Evolutionary conservation across 2,113 vertebrate species (phyloP).

Genomic region (Addax nasomaculatus): DNA sequence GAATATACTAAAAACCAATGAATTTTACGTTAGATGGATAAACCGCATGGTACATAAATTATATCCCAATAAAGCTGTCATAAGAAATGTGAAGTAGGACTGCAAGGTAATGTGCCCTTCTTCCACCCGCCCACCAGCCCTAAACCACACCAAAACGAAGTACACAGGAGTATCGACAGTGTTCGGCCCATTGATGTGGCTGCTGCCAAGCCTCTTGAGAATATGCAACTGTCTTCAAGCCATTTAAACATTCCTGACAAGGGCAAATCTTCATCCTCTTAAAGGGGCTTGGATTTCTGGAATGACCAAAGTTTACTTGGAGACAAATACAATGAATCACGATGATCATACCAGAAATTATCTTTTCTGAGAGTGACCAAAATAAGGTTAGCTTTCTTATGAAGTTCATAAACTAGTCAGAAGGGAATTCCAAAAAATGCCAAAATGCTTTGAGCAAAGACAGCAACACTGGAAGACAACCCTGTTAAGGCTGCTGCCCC

Average conservation of each 20-base stretch:
- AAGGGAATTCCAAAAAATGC: background rate
- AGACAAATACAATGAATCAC: background rate
- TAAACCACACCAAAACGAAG: background rate
- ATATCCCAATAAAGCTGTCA: constrained; percentile 2
- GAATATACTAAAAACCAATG: background rate
- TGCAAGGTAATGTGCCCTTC: background rate
- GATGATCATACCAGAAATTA: background rate
- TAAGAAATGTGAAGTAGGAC: background rate
- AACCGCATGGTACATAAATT: background rate
- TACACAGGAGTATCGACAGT: background rate
- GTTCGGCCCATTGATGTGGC: background rate
- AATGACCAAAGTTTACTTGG: background rate
- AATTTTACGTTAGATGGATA: background rate
- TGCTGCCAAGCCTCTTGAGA: background rate
- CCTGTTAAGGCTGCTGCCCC: background rate
- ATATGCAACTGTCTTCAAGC: background rate
- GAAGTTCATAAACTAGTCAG: background rate
- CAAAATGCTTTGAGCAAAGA: background rate
- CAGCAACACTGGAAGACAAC: background rate
- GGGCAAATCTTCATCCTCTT: background rate
- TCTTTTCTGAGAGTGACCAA: background rate
- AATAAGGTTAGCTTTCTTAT: background rate
- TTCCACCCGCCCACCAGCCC: background rate
- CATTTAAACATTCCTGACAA: background rate
- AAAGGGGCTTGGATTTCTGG: background rate